Evolutionary conservation across 2,888 invertebrate species (phyloP), one percentile per base, ranked within the genome.

Genomic region (Drosophila percnosoma): DNA sequence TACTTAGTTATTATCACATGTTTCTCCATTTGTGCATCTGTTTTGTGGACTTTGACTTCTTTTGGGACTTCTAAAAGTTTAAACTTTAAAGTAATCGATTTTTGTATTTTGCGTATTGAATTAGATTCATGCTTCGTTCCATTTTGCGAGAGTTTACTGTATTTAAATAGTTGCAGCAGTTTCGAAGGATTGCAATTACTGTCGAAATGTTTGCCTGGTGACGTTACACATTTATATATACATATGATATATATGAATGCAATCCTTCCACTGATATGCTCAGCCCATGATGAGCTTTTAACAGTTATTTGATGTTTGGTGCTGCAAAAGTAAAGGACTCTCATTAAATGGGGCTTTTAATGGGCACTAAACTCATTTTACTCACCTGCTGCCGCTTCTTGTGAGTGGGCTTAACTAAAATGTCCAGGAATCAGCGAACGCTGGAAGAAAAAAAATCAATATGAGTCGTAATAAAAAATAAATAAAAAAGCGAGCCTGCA

Each of bases 231-330:
- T 45, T 21, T 57, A 38, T 42, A 10, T 11, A n/a, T n/a, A 40
- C 5, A 21, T 40, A 40, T 10, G 1, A 52, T 21, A 34, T 49
- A 29, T 31, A 11, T n/a, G 29, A 31, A 57, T 54, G 24, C 18
- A 38, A 27, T 42, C 42, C 31, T 31, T 42, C 42, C 42, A 24
- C 42, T 29, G 15, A 13, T 49, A 0, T 45, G 61, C 70, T 78
- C 78, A 78, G 75, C 78, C 72, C 78, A 78, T 78, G 62, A 11
- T 76, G 62, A 54, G 61, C 65, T 55, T 15, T n/a, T 11, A 45
- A 54, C 21, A 11, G 55, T 38, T 58, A 29, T 61, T 45, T 54
- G 8, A 24, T 54, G 10, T 48, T 36, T 61, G 52, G 42, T 58
- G 54, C 78, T 78, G 64, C 34, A 65, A 75, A 38, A 34, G 34